Base-by-base conservation (phyloP, 2,888 invertebrate species). In the Ophion ventricosus region DNA sequence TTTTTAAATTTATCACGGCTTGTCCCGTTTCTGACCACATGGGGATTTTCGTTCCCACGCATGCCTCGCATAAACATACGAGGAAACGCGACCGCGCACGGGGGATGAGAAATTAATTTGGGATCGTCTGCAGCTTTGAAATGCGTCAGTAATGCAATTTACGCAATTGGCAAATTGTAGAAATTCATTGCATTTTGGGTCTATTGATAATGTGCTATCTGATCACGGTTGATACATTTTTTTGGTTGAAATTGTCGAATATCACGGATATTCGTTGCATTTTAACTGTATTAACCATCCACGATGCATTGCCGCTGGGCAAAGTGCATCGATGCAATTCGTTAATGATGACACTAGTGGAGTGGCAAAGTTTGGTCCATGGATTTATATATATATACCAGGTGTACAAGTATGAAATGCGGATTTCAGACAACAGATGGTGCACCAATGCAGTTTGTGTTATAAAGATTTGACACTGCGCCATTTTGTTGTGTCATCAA, bases 171-270 rank as follows among this genome's bases (percentile, higher is more conserved):
- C 25, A 8, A 59, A 59, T 25, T 63, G 25, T 29, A 23, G 17
- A 63, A 26, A 23, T 25, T 63, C 29, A 25, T 63, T 63, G 14
- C 59, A 59, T 59, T 59, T 59, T 59, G 59, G 25, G 10, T 59
- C 49, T 49, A 49, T 17, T 49, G 49, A 49, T 17, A 17, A 49
- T 2, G 17, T 17, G 17, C 14, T 11, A 49, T 49, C 14, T 35
- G 35, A 3, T 11, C 17, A 17, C 2, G 49, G 49, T 11, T 49
- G 14, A 49, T 49, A 17, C 2, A 11, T 17, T 49, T 49, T 17
- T 49, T 49, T 2, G n/a, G n/a, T n/a, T n/a, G n/a, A 17, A 49
- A 49, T 49, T 49, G 49, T 2, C 1, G 17, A 17, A 17, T 0
- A 49, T 14, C 2, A 0, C 49, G 35, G 35, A 0, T 5, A 35